Percentiles rank a stretch among this genome's conserved stretches.
Conservation (phyloP, 1,140 invertebrate genomes). For the Elymnias hypermnestra region DNA sequence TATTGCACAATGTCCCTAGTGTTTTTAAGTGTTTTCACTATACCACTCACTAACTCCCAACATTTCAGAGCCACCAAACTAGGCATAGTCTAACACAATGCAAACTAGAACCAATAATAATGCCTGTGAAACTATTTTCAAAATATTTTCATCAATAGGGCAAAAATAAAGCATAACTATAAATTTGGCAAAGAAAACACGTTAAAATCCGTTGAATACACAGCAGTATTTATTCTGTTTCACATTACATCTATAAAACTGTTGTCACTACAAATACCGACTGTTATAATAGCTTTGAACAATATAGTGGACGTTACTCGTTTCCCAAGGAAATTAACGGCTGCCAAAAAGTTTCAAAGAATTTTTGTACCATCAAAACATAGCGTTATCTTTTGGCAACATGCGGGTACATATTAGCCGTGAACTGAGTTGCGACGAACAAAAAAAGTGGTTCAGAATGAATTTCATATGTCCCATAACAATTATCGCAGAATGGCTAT, state of each 20-base stretch:
- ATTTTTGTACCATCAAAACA: slow-evolving; percentile 11
- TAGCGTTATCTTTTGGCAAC: slow-evolving; percentile 26
- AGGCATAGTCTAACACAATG: too few species aligned
- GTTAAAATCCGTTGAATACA: neutral
- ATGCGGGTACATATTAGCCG: slow-evolving; percentile 17
- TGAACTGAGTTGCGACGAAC: slow-evolving; percentile 9
- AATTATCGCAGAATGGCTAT: slow-evolving; percentile 29
- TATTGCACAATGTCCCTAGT: too few species aligned
- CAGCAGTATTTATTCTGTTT: neutral
- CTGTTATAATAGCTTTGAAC: neutral
- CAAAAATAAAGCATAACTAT: neutral
- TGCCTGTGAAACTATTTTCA: too few species aligned
- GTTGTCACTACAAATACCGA: neutral
- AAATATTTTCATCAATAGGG: too few species aligned
- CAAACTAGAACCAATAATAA: neutral
- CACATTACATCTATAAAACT: neutral
- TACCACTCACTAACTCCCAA: too few species aligned
- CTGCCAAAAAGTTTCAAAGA: slow-evolving; percentile 13
- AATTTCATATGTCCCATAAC: slow-evolving; percentile 33
- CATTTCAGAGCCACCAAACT: too few species aligned
- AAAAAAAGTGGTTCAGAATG: slow-evolving; percentile 22
- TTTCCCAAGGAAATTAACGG: slow-evolving; percentile 3
- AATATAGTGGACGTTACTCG: neutral
- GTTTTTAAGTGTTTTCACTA: too few species aligned
- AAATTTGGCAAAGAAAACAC: neutral